Percentiles rank a stretch among this genome's conserved stretches.
These are phyloP conservation scores for Porphyrio hochstetteri DNA, from an alignment of 2,113 vertebrate species.

Conservation along the genomic window DNA sequence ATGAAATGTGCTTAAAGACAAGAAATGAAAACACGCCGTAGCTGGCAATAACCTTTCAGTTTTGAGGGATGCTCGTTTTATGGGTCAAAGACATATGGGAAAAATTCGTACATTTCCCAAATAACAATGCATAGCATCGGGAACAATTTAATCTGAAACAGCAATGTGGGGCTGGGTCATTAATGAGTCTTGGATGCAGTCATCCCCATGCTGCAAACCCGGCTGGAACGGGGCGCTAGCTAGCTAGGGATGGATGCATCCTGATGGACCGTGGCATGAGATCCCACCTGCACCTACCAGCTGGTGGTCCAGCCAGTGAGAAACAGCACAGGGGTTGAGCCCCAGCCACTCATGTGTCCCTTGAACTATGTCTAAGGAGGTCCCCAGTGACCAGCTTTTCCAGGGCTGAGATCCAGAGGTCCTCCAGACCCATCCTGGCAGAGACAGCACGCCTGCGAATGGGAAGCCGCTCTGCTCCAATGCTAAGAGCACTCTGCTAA, in stretches of 20 bases:
- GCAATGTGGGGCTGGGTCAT: background rate
- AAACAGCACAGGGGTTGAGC: background rate
- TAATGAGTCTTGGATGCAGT: background rate
- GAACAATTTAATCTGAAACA: slow-evolving; percentile 40
- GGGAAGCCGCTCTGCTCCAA: background rate
- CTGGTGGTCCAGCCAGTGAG: background rate
- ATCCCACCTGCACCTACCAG: background rate
- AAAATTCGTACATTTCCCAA: background rate
- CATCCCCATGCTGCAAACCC: background rate
- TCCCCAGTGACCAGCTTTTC: background rate
- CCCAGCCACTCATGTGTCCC: background rate
- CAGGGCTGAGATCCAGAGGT: background rate
- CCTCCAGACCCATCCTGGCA: background rate
- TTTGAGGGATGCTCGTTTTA: slow-evolving; percentile 10
- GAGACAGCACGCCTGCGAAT: fast-evolving
- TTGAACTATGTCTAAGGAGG: fast-evolving
- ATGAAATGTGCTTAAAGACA: slow-evolving; percentile 20
- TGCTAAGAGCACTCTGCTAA: background rate
- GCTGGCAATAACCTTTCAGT: slow-evolving; percentile 18
- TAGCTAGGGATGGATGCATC: background rate
- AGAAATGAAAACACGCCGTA: slow-evolving; percentile 8
- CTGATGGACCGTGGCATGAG: background rate
- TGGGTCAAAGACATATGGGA: slow-evolving; percentile 40
- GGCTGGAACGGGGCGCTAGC: background rate
- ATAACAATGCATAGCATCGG: background rate